Evolutionary conservation across 2,797 vertebrate genomes (phyloP).

Genomic region (Pitangus sulphuratus): DNA sequence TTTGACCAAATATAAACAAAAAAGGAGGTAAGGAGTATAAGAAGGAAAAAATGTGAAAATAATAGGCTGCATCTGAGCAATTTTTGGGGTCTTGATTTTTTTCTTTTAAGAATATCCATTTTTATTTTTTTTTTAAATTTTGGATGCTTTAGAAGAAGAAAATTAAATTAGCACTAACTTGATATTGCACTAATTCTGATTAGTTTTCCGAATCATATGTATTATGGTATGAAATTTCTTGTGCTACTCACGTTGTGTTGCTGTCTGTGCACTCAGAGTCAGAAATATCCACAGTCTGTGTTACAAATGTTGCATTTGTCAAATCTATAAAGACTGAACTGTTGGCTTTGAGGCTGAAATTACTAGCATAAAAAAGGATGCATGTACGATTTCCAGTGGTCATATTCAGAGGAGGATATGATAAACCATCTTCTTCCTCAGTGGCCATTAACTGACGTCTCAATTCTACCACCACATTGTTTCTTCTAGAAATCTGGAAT

Average conservation of each 20-base stretch:
- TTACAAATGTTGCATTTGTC: constrained; percentile 72
- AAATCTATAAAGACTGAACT: constrained; percentile 42
- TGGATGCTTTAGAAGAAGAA: not conserved
- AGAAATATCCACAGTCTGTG: constrained; percentile 6
- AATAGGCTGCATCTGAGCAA: not conserved
- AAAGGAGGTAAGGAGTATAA: not conserved
- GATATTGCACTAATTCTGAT: not conserved
- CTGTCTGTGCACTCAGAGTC: constrained; percentile 60
- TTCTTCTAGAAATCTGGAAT: constrained; percentile 62
- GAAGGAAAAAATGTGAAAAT: not conserved
- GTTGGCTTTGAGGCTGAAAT: constrained; percentile 57
- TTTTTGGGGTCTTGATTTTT: not conserved
- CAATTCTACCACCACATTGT: not conserved
- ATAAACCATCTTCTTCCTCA: constrained; percentile 3
- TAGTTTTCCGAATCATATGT: not conserved
- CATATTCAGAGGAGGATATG: constrained; percentile 68
- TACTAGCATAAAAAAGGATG: constrained; percentile 71
- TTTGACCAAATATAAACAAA: not conserved
- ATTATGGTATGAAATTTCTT: not conserved
- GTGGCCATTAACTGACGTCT: constrained; percentile 62
- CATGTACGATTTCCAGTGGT: constrained; percentile 59
- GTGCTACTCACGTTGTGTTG: constrained; percentile 71
- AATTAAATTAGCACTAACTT: not conserved
- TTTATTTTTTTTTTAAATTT: not conserved
- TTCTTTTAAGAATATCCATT: not conserved